Percentiles rank a stretch among this genome's conserved stretches.
phyloP scores from a whole-genome alignment of 2,888 invertebrate genomes.

The Mycalesis mineus region DNA sequence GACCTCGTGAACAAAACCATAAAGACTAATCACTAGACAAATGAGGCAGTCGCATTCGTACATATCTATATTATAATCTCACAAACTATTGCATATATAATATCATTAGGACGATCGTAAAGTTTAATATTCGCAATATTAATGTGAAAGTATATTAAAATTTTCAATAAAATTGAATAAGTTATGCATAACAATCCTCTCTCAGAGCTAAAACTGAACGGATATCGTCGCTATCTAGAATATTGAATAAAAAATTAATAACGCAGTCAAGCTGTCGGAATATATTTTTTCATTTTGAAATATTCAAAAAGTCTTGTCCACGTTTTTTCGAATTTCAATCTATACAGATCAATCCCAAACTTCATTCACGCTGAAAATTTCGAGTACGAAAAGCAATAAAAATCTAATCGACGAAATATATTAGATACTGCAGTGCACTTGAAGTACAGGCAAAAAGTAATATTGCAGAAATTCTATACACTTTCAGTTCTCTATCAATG shows the following conservation, averaged over 20 bases:
- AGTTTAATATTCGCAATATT: too few species aligned
- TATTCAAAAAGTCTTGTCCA: background rate
- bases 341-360: background rate
- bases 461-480: background rate
- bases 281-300: constrained; percentile 1
- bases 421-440: background rate
- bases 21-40: too few species aligned
- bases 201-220: background rate
- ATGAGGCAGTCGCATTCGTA: too few species aligned
- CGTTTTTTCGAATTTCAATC: constrained; percentile 3
- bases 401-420: constrained; percentile 3
- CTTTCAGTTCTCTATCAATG: background rate
- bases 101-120: too few species aligned
- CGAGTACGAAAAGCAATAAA: constrained; percentile 1
- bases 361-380: background rate
- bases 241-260: constrained; percentile 9
- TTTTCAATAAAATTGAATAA: background rate
- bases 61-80: too few species aligned
- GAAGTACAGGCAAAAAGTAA: background rate
- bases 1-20: too few species aligned
- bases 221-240: constrained; percentile 1
- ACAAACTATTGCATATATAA: too few species aligned
- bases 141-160: too few species aligned
- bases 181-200: background rate
- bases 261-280: constrained; percentile 9